Percentiles rank a stretch among this genome's conserved stretches.
These are phyloP conservation scores for Bibio marci DNA, from an alignment of 2,888 invertebrate species.

Conservation along the genomic window DNA sequence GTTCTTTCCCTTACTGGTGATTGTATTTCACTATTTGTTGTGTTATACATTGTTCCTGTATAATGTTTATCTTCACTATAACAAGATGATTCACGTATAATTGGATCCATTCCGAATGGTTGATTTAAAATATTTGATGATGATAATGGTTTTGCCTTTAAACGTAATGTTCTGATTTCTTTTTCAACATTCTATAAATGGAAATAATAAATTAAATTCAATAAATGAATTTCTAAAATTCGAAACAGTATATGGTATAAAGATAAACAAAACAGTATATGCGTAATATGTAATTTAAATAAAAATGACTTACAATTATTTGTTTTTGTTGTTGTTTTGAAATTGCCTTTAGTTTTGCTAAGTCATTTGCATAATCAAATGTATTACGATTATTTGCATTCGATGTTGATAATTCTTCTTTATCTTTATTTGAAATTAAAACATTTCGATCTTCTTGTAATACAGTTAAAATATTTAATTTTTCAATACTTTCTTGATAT, in stretches of 20 bases:
- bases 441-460: conserved; percentile 35
- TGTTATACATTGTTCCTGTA: too few relatives aligned
- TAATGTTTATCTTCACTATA: too few relatives aligned
- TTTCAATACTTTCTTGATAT: conserved; percentile 35
- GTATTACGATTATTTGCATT: neutral
- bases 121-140: too few relatives aligned
- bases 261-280: neutral
- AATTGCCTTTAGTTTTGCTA: conserved; percentile 20
- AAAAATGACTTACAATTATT: conserved; percentile 31
- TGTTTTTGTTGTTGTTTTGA: conserved; percentile 31
- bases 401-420: conserved; percentile 14
- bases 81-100: too few relatives aligned
- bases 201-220: neutral
- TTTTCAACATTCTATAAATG: conserved; percentile 19
- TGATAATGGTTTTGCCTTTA: conserved; percentile 20
- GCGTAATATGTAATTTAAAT: too few relatives aligned
- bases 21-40: too few relatives aligned
- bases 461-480: conserved; percentile 34
- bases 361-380: conserved; percentile 13
- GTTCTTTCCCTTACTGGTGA: too few relatives aligned
- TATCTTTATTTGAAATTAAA: conserved; percentile 26
- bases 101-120: too few relatives aligned
- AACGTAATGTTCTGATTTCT: conserved; percentile 22
- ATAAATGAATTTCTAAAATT: neutral
- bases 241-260: neutral